Evolutionary conservation across 2,888 invertebrate genomes (phyloP).

Genomic region (Sesamia inferens): DNA sequence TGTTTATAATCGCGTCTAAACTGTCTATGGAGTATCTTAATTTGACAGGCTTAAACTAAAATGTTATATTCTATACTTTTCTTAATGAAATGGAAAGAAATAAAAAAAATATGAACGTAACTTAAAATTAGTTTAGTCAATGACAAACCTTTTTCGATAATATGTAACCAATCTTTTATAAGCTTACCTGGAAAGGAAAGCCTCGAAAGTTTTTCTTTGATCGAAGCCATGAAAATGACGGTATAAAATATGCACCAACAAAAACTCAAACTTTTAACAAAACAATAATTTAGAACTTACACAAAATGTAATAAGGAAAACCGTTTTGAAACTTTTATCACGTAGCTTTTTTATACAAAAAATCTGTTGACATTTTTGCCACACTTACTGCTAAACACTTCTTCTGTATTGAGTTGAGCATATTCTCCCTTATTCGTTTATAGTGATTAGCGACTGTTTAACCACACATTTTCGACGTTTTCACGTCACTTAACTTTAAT

Average conservation of each 20-base stretch:
- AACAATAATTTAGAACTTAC: conserved; percentile 27
- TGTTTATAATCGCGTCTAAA: no score
- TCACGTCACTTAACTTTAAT: no score
- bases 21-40: no score
- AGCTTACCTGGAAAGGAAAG: background rate
- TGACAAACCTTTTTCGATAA: background rate
- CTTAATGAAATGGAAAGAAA: no score
- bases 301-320: conserved; percentile 37
- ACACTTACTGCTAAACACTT: background rate
- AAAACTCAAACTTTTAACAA: conserved; percentile 3
- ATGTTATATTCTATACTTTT: no score
- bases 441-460: no score
- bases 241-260: conserved; percentile 4
- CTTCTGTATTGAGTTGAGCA: background rate
- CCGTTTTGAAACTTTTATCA: conserved; percentile 22
- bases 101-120: no score
- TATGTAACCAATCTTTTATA: background rate
- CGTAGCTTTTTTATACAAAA: conserved; percentile 30
- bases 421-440: no score
- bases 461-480: no score
- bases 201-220: background rate
- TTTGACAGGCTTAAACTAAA: no score
- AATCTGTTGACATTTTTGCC: conserved; percentile 12
- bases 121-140: no score
- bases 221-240: background rate